Base-by-base conservation (phyloP, 2,888 invertebrate species). In the Nomada lathburiana region DNA sequence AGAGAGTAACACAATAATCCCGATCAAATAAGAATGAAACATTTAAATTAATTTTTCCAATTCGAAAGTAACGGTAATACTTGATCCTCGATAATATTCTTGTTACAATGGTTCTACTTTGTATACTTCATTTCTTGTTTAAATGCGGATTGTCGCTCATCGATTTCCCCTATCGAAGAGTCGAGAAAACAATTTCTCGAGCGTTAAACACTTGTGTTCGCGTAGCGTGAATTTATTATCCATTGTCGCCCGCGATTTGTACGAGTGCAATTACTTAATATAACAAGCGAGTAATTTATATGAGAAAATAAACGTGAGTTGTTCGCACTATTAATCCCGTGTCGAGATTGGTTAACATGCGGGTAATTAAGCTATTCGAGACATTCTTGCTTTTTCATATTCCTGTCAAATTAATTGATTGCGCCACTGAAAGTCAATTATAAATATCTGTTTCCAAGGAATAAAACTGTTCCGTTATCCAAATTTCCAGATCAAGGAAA, bases 321-420 rank as follows among this genome's bases (percentile, higher is more conserved):
- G 18, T 50, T 18, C 5, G 18, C 50, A 50, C 42, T 44, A 42
- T 13, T 36, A 13, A 20, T 13, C 20, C 4, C 16, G 63, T 13
- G 44, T 11, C 44, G n/a, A n/a, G 42, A 42, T 64, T 64, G 13
- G 47, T 36, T 42, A 36, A 36, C 7, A 36, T 7, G 36, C 0
- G 36, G 36, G 7, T 7, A 68, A 68, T 68, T 55, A 68, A 68
- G 52, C n/a, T 57, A 53, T n/a, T 44, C 18, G 55, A 20, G 55
- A 20, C 36, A 50, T 36, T 53, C 42, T 36, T 23, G 55, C 23
- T 44, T 10, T 55, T 57, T 20, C 20, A 20, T 26, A 42, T 57
- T 55, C 55, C 23, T 52, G 42, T 42, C 55, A n/a, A 68, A 36
- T 23, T 55, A 57, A 57, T 55, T 68, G 23, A 55, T 20, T 20